Evolutionary conservation across 2,113 vertebrate species (phyloP).

Genomic region (Peromyscus leucopus): DNA sequence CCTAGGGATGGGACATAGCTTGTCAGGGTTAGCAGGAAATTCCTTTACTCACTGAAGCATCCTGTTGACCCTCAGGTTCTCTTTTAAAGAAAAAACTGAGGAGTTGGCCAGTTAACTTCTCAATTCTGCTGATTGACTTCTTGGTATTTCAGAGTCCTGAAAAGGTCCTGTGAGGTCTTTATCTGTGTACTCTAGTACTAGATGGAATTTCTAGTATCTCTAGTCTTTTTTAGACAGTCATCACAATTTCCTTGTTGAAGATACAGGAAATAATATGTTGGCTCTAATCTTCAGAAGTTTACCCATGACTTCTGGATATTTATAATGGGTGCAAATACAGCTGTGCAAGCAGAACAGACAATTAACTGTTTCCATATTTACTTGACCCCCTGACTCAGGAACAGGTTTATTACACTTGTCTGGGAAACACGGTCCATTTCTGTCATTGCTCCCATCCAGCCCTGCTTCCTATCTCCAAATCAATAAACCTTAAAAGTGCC

Average conservation of each 20-base stretch:
- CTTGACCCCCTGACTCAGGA: slow-evolving; percentile 51
- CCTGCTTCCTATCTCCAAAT: slow-evolving; percentile 74
- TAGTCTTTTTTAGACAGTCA: not conserved
- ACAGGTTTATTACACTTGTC: slow-evolving; percentile 63
- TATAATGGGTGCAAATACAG: slow-evolving; percentile 36
- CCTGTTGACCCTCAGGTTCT: not conserved
- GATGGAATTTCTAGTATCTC: not conserved
- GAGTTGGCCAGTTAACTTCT: not conserved
- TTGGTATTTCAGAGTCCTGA: not conserved
- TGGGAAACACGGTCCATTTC: slow-evolving; percentile 68
- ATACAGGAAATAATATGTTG: slow-evolving; percentile 4
- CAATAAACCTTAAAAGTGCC: slow-evolving; percentile 79
- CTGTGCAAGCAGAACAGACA: slow-evolving; percentile 50
- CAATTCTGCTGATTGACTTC: not conserved
- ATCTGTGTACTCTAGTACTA: not conserved
- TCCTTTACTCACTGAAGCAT: not conserved
- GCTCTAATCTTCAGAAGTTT: not conserved
- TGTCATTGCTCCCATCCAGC: slow-evolving; percentile 36
- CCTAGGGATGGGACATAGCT: not conserved
- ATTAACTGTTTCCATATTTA: slow-evolving; percentile 68
- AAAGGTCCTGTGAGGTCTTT: not conserved
- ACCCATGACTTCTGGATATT: not conserved
- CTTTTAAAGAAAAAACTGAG: slow-evolving; percentile 24
- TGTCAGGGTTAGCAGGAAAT: not conserved
- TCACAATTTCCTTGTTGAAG: not conserved